Conservation (phyloP, 2,113 vertebrate genomes). For the Ochotona princeps region DNA sequence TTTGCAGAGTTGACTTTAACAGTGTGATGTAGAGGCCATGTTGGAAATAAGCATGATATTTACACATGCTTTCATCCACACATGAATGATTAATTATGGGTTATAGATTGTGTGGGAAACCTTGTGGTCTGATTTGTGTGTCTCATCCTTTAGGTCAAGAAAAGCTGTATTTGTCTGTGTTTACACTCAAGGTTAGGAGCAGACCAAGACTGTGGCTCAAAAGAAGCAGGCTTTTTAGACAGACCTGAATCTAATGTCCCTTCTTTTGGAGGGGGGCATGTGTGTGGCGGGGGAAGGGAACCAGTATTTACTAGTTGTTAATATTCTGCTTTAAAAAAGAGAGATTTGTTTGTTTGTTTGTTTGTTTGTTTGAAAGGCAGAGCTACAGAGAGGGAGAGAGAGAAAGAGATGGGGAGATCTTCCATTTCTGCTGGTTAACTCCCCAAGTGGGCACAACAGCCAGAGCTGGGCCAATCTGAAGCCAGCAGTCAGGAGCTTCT, state of each 20-base stretch:
- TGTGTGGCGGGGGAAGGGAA: background rate
- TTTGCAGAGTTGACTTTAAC: slow-evolving; percentile 43
- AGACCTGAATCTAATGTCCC: background rate
- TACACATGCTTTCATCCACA: background rate
- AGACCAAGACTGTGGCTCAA: background rate
- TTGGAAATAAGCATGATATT: background rate
- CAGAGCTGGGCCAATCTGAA: too few species aligned
- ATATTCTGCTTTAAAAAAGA: background rate
- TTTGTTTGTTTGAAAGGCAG: too few species aligned
- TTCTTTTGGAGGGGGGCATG: too few species aligned
- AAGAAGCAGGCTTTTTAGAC: background rate
- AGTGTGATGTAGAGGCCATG: background rate
- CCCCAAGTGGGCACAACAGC: too few species aligned
- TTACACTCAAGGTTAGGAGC: background rate
- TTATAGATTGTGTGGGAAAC: background rate
- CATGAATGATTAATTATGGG: background rate
- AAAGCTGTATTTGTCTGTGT: background rate
- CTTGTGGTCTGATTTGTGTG: background rate
- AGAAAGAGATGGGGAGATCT: too few species aligned
- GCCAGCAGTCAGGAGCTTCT: too few species aligned
- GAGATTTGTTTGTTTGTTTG: too few species aligned
- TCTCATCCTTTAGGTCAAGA: background rate
- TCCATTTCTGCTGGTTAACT: too few species aligned
- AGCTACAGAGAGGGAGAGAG: too few species aligned
- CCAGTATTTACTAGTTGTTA: background rate